Conservation (phyloP, 1,140 invertebrate species). For the Drosophila ananassae region DNA sequence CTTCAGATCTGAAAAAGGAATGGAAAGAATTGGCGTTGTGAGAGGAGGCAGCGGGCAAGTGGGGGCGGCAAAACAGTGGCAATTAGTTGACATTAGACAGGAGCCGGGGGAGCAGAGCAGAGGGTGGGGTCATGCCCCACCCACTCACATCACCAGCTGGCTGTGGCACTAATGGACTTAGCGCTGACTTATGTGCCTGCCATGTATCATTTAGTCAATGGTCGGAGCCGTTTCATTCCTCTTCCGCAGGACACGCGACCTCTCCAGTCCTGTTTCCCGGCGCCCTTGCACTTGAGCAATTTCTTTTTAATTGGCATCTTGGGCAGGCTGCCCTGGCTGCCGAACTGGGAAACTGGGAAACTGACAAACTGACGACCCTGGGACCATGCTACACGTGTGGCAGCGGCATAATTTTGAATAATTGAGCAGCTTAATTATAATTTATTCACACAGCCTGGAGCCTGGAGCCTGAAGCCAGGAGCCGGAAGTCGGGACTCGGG, state of each 20-base stretch:
- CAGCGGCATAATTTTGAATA: constrained; percentile 77
- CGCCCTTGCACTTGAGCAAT: constrained; percentile 71
- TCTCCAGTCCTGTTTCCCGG: constrained; percentile 11
- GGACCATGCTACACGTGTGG: constrained; percentile 59
- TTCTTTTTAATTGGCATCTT: constrained; percentile 71
- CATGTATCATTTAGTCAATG: constrained; percentile 78
- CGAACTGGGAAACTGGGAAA: neutral
- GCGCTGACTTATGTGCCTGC: constrained; percentile 70
- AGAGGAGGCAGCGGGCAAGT: constrained; percentile 61
- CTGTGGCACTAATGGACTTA: constrained; percentile 70
- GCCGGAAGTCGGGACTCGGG: neutral
- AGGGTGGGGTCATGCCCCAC: constrained; percentile 10
- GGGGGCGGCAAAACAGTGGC: constrained; percentile 29
- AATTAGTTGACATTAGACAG: constrained; percentile 70
- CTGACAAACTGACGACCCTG: constrained; percentile 40
- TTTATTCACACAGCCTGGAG: constrained; percentile 67
- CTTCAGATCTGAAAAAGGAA: constrained; percentile 93
- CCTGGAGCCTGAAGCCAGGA: neutral
- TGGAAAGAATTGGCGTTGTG: neutral
- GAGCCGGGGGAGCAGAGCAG: neutral
- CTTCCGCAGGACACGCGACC: constrained; percentile 6
- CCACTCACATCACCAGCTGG: constrained; percentile 54
- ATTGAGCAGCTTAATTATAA: constrained; percentile 82
- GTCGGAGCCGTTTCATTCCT: constrained; percentile 9
- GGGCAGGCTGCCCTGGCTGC: constrained; percentile 12